phyloP scores from a whole-genome alignment of 2,888 invertebrate species.

The Yponomeuta cagnagella region DNA sequence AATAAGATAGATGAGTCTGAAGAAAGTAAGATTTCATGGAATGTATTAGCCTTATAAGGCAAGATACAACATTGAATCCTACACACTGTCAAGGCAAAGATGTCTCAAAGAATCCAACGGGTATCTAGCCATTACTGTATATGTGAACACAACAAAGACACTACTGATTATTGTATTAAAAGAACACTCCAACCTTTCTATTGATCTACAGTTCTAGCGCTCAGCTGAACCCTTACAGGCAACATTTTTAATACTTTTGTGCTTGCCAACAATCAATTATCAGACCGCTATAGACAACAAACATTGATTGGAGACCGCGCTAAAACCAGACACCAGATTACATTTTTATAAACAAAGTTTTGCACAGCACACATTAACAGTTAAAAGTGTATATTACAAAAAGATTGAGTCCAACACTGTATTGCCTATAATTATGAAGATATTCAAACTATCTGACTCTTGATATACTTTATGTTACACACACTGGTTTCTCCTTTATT shows the following conservation, averaged over 20 bases:
- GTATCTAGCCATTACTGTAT: constrained; percentile 51
- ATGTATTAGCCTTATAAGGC: constrained; percentile 68
- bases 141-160: constrained; percentile 45
- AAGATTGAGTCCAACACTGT: constrained; percentile 18
- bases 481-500: constrained; percentile 47
- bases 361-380: constrained; percentile 17
- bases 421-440: constrained; percentile 37
- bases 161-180: constrained; percentile 36
- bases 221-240: neutral
- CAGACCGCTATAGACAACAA: constrained; percentile 21
- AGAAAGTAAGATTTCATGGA: constrained; percentile 44
- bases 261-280: neutral
- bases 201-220: neutral
- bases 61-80: constrained; percentile 46
- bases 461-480: constrained; percentile 36
- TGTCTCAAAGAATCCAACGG: constrained; percentile 33
- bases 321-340: constrained; percentile 10
- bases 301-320: neutral
- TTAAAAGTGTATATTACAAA: constrained; percentile 14
- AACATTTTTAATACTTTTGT: neutral
- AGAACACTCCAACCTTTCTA: constrained; percentile 47
- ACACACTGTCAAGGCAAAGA: constrained; percentile 21
- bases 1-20: neutral
- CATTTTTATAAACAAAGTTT: constrained; percentile 6
- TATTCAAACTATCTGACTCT: constrained; percentile 46